Base-by-base conservation (phyloP, 2,888 invertebrate genomes). In the Osmoderma eremita region DNA sequence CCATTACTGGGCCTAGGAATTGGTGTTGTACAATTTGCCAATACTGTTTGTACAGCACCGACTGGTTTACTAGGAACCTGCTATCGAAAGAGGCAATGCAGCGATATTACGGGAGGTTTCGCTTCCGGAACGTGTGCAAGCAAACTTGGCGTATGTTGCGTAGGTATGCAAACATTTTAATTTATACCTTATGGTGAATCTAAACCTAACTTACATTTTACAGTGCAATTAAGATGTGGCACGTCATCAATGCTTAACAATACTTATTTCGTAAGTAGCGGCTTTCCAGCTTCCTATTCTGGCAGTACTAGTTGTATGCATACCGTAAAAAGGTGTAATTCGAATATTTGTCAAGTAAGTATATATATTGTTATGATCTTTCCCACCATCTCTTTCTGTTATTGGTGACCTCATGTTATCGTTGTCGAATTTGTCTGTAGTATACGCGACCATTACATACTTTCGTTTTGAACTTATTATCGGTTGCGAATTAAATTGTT, bases 241-340 rank as follows among this genome's bases (percentile, higher is more conserved):
- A 81, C 85, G 0, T 86, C 88, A 0, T 89, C 91, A 0, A 86
- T 86, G 51, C 86, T 88, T 56, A 94, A 95, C 79, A 93, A 93
- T 76, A 94, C 94, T 0, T 94, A 94, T 78, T 94, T 94, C 80
- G 88, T 88, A 10, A 95, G 92, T 77, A 89, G 90, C 0, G 88
- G 88, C 2, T 94, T 90, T 81, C 94, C 94, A 0, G 85, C 86
- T 0, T 86, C 90, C 0, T 91, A 88, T 76, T 81, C 86, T 1
- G 91, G 90, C 0, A 90, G 90, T 0, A 85, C 87, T 54, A 85
- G 88, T 2, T 95, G 94, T 78, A 86, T 87, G 2, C 87, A 94
- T 73, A 88, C 88, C 10, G 87, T 95, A 1, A 86, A 87, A 72
- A 88, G 90, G 56, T 90, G 91, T 75, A 90, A 89, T 78, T 79